Evolutionary conservation across 2,797 vertebrate species (phyloP).

Genomic region (Echiichthys vipera): DNA sequence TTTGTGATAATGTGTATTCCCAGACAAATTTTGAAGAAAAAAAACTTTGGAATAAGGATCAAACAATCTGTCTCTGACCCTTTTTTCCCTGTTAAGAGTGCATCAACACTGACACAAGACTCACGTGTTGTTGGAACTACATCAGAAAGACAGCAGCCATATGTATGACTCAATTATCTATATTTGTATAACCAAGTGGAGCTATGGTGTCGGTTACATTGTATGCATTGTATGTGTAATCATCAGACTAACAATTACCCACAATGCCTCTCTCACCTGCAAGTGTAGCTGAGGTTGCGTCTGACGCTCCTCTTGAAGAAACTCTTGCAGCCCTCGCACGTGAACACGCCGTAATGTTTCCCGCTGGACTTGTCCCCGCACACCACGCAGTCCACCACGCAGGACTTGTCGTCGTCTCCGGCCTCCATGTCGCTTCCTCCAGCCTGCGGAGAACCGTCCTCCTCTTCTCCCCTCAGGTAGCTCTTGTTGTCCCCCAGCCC

Average conservation of each 20-base stretch:
- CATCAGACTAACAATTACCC: conserved; percentile 17
- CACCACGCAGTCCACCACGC: conserved; percentile 94
- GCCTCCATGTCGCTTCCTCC: conserved; percentile 91
- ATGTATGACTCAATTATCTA: no score
- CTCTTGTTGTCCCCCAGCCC: conserved; percentile 90
- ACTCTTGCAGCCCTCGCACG: conserved; percentile 96
- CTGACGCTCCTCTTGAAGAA: conserved; percentile 95
- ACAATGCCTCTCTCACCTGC: conserved; percentile 85
- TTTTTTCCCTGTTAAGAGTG: no score
- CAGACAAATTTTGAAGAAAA: no score
- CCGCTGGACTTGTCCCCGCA: conserved; percentile 95
- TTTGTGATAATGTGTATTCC: no score
- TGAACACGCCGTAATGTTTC: conserved; percentile 95
- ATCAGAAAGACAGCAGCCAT: not conserved
- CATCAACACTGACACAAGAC: not conserved
- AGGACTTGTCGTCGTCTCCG: conserved; percentile 90
- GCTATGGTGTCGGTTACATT: no score
- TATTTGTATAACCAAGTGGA: no score
- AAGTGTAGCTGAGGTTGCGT: conserved; percentile 94
- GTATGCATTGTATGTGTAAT: no score
- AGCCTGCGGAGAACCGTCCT: conserved; percentile 90
- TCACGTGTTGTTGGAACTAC: not conserved
- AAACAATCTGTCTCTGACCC: no score
- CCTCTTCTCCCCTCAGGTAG: conserved; percentile 89
- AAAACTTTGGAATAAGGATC: no score